phyloP scores from a whole-genome alignment of 2,797 vertebrate genomes.

The Poecilia velifera region DNA sequence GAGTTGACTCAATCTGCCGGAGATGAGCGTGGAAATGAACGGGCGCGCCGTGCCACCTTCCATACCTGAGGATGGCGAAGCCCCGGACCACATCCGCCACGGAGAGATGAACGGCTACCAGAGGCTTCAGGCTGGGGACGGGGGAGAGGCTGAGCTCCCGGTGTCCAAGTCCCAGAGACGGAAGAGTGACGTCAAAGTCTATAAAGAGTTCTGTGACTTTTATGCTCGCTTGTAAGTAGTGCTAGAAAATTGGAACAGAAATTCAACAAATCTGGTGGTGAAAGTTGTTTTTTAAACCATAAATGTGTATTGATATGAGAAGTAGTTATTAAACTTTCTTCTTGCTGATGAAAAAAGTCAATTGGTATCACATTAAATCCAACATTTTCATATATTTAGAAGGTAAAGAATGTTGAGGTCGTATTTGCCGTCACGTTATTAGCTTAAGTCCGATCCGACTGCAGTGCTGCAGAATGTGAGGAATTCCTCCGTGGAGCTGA shows the following conservation, averaged over 20 bases:
- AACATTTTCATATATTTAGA: neutral
- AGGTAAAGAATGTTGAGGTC: neutral
- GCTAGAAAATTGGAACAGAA: neutral
- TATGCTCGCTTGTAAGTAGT: constrained; percentile 95
- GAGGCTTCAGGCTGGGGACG: constrained; percentile 60
- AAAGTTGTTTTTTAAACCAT: neutral
- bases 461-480: constrained; percentile 53
- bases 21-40: constrained; percentile 78
- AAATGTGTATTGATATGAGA: neutral
- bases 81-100: constrained; percentile 45
- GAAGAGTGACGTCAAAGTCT: constrained; percentile 94
- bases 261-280: neutral
- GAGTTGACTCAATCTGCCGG: neutral
- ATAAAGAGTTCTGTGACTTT: constrained; percentile 99
- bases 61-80: constrained; percentile 88
- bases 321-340: neutral
- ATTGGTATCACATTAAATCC: neutral
- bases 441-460: constrained; percentile 30
- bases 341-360: neutral
- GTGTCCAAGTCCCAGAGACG: constrained; percentile 91
- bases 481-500: constrained; percentile 47
- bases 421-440: constrained; percentile 13
- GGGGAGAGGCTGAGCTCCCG: constrained; percentile 84
- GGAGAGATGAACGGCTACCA: constrained; percentile 68
- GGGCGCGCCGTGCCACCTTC: constrained; percentile 66